Percentiles rank a stretch among this genome's conserved stretches.
Conservation (phyloP, 2,113 vertebrate genomes). For the Callipepla californica region DNA sequence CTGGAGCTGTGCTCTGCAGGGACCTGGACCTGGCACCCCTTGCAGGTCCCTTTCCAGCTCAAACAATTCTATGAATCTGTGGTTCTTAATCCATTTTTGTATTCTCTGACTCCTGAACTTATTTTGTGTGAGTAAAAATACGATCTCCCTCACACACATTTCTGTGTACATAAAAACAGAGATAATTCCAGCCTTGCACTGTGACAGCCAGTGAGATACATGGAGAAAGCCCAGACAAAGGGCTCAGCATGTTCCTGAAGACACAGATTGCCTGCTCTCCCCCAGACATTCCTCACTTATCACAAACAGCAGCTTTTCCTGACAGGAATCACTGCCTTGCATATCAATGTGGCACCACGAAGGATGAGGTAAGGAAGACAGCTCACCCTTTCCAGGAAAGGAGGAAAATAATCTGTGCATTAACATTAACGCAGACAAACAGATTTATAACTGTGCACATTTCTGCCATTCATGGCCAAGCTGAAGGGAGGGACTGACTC, state of each 20-base stretch:
- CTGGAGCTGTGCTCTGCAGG: neutral
- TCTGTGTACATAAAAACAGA: neutral
- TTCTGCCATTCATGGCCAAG: neutral
- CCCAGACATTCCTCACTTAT: neutral
- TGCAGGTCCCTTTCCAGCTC: neutral
- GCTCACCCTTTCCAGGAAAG: neutral
- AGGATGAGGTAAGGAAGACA: neutral
- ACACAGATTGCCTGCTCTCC: neutral
- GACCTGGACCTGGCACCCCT: too few species aligned
- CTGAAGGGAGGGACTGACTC: neutral
- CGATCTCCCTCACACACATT: neutral
- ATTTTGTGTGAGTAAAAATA: neutral
- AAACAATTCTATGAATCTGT: neutral
- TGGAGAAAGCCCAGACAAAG: neutral
- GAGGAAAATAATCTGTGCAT: neutral
- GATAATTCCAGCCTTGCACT: neutral
- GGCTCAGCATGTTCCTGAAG: neutral
- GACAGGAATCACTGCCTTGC: neutral
- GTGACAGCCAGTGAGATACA: neutral
- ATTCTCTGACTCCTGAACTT: neutral
- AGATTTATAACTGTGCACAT: neutral
- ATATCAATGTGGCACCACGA: neutral
- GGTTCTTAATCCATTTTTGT: neutral
- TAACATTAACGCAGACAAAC: constrained; percentile 25
- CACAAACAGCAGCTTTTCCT: neutral